Evolutionary conservation across 2,888 invertebrate species (phyloP).

Genomic region (Caenorhabditis sp.): DNA sequence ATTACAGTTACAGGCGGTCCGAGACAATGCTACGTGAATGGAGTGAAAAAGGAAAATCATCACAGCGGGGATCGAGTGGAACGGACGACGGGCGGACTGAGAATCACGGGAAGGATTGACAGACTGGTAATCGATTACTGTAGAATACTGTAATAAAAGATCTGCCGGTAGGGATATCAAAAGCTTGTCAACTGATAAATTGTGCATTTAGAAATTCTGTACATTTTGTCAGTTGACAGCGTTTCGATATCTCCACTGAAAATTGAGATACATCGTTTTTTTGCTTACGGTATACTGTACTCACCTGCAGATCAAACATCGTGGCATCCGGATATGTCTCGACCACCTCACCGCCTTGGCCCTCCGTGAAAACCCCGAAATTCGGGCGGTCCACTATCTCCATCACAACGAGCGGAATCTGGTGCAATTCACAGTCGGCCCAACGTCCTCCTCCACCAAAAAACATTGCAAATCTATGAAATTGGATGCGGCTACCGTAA

Average conservation of each 20-base stretch:
- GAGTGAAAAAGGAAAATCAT: conserved; percentile 6
- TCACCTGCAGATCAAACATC: conserved; percentile 29
- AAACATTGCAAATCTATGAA: neutral
- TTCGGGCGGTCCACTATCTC: conserved; percentile 5
- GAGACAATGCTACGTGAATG: conserved; percentile 48
- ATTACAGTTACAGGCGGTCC: conserved; percentile 11
- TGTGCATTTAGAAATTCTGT: no score
- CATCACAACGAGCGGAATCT: conserved; percentile 11
- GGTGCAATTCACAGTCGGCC: conserved; percentile 17
- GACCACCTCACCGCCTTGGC: conserved; percentile 10
- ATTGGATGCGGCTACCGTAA: neutral
- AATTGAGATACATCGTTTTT: no score
- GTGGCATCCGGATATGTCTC: conserved; percentile 42
- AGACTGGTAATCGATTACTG: conserved; percentile 7
- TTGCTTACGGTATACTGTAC: neutral
- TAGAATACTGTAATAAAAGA: no score
- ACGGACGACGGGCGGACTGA: neutral
- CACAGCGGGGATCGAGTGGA: conserved; percentile 34
- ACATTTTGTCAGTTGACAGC: no score
- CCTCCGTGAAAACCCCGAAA: neutral
- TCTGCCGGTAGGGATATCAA: no score
- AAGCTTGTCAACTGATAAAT: no score
- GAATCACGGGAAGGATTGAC: conserved; percentile 22
- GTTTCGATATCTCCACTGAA: neutral
- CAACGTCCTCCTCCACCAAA: neutral